These are phyloP conservation scores for Oreochromis mossambicus DNA, from an alignment of 2,797 vertebrate genomes.

Conservation along the genomic window DNA sequence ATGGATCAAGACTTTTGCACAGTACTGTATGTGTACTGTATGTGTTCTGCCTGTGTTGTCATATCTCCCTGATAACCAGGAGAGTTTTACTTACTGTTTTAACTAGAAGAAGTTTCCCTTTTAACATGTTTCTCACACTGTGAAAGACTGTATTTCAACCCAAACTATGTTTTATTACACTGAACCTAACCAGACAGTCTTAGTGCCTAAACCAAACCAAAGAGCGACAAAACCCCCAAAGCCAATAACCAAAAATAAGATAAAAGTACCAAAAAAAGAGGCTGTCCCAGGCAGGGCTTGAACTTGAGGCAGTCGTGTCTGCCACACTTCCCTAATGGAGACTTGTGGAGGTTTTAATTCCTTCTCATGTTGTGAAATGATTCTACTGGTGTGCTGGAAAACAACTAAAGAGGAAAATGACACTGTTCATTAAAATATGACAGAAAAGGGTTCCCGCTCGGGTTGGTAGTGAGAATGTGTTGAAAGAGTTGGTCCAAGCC, in stretches of 20 bases:
- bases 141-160: not conserved
- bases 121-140: not conserved
- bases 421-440: not conserved
- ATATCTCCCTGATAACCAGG: not conserved
- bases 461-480: not conserved
- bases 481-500: not conserved
- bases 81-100: not conserved
- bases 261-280: not conserved
- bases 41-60: not conserved
- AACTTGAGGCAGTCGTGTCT: not conserved
- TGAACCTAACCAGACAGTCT: not conserved
- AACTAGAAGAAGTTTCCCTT: not conserved
- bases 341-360: not conserved
- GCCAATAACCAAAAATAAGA: not conserved
- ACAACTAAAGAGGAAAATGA: not conserved
- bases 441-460: not conserved
- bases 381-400: not conserved
- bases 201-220: not conserved
- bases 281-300: not conserved
- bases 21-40: not conserved
- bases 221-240: fast-evolving
- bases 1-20: not conserved
- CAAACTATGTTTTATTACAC: not conserved
- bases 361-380: not conserved
- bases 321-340: not conserved